A percentile compares a stretch with the other conserved stretches of the same genome.
phyloP scores from a whole-genome alignment of 1,140 invertebrate genomes.

The Heterodera schachtii region DNA sequence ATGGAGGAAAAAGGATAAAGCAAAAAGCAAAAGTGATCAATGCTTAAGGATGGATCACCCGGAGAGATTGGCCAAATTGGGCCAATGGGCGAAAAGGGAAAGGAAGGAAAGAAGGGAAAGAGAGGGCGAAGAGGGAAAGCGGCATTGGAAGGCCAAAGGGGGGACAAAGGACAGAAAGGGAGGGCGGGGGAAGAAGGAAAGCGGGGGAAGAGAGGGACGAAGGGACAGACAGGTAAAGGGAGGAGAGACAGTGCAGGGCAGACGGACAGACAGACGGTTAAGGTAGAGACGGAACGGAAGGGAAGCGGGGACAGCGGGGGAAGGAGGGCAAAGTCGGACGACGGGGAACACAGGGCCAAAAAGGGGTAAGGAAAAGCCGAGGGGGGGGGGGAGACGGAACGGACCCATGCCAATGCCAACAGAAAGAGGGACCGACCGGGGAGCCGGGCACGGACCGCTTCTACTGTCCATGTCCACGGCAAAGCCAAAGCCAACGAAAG shows the following conservation, averaged over 20 bases:
- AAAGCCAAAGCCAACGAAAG: too few species aligned
- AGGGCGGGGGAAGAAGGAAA: not conserved
- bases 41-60: not conserved
- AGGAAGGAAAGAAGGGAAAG: not conserved
- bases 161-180: not conserved
- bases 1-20: not conserved
- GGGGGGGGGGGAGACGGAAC: not conserved
- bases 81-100: not conserved
- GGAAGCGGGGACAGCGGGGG: not conserved
- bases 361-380: not conserved
- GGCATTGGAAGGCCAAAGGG: constrained; percentile 14
- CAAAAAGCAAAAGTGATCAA: not conserved
- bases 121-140: constrained; percentile 12
- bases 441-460: constrained; percentile 8
- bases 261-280: not conserved
- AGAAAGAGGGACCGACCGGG: not conserved
- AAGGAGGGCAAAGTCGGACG: not conserved
- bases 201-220: too few species aligned
- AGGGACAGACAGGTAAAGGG: not conserved
- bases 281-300: constrained; percentile 21
- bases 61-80: constrained; percentile 2
- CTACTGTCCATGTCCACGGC: constrained; percentile 12
- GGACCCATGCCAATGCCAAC: not conserved
- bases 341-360: not conserved
- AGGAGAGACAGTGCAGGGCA: not conserved